These are phyloP conservation scores for Dolichallabes microphthalmus DNA, from an alignment of 2,113 vertebrate species.

Conservation along the genomic window DNA sequence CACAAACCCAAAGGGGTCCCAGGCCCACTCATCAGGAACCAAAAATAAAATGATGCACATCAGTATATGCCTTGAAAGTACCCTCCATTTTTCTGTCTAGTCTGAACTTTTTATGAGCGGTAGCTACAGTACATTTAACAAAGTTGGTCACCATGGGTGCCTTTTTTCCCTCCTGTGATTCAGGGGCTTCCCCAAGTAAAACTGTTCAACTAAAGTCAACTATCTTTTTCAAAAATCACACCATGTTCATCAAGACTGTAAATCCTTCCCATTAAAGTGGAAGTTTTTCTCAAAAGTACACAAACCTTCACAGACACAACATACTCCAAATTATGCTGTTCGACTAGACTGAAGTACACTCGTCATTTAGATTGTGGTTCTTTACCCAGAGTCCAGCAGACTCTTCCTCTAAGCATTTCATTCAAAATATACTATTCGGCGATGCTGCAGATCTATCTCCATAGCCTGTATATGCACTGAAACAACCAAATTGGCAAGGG, in stretches of 20 bases:
- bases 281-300: too few relatives aligned
- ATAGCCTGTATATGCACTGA: background rate
- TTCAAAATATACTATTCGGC: background rate
- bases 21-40: background rate
- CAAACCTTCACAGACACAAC: too few relatives aligned
- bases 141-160: constrained; percentile 16
- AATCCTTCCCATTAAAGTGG: background rate
- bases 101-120: background rate
- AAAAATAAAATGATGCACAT: background rate
- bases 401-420: background rate
- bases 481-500: too few relatives aligned
- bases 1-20: background rate
- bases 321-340: too few relatives aligned
- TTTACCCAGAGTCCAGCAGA: background rate
- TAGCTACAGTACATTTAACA: constrained; percentile 19
- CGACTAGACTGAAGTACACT: background rate
- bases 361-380: background rate
- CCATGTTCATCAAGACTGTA: background rate
- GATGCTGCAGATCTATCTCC: background rate
- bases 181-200: constrained; percentile 1
- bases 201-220: background rate
- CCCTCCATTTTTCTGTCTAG: background rate
- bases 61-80: background rate
- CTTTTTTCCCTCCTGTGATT: constrained; percentile 28
- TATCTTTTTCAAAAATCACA: background rate